These are phyloP conservation scores for Drosophila pseudoobscura DNA, from an alignment of 1,140 invertebrate species.

Conservation along the genomic window DNA sequence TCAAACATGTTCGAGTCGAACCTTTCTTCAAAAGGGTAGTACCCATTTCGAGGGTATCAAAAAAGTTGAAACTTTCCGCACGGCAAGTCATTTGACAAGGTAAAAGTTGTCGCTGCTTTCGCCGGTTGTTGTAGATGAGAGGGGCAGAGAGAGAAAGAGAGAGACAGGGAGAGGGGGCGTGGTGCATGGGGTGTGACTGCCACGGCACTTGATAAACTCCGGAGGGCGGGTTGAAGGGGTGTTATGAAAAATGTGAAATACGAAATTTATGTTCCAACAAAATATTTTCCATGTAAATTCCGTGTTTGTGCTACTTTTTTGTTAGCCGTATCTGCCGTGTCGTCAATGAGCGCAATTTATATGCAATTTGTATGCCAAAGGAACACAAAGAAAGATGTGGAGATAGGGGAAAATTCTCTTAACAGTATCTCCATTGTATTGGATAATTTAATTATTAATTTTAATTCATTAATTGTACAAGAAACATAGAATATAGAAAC, in stretches of 20 bases:
- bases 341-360: conserved; percentile 74
- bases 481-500: too few relatives aligned
- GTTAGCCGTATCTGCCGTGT: not conserved
- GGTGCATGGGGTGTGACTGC: conserved; percentile 2
- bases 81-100: conserved; percentile 63
- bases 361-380: conserved; percentile 59
- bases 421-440: conserved; percentile 10
- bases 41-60: too few relatives aligned
- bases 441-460: too few relatives aligned
- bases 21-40: too few relatives aligned
- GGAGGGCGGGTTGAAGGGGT: conserved; percentile 3
- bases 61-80: conserved; percentile 10
- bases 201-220: conserved; percentile 37
- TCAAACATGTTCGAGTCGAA: too few relatives aligned
- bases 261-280: conserved; percentile 59
- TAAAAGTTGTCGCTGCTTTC: conserved; percentile 41
- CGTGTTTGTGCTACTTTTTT: conserved; percentile 9
- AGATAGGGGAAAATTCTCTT: too few relatives aligned
- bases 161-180: not conserved
- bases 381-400: too few relatives aligned
- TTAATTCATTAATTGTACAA: too few relatives aligned
- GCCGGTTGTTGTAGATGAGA: conserved; percentile 5
- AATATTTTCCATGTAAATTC: conserved; percentile 67
- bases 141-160: not conserved
- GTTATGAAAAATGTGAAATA: conserved; percentile 43